Conservation (phyloP, 2,113 vertebrate genomes). For the Epinephelus moara region DNA sequence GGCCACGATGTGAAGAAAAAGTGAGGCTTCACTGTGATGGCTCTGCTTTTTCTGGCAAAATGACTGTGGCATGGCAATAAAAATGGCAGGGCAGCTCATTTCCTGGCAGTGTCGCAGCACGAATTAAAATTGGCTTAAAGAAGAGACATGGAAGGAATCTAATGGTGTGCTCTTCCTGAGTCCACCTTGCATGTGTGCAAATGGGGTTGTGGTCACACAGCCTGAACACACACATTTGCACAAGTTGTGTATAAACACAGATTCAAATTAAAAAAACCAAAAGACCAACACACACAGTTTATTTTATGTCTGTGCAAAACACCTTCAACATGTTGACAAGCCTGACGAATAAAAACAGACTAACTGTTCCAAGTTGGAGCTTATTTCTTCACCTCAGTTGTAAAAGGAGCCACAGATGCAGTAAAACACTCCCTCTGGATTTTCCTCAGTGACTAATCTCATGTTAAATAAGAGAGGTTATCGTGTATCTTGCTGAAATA, state of each 20-base stretch:
- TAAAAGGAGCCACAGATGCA: neutral
- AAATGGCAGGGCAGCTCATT: constrained; percentile 39
- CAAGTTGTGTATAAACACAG: neutral
- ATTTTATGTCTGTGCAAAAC: neutral
- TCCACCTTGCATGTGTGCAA: constrained; percentile 24
- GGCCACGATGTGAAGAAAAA: constrained; percentile 47
- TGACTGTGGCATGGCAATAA: constrained; percentile 40
- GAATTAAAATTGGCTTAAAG: constrained; percentile 53
- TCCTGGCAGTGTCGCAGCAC: constrained; percentile 57
- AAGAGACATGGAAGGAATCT: constrained; percentile 46
- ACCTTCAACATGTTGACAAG: neutral
- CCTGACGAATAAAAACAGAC: neutral
- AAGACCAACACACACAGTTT: neutral
- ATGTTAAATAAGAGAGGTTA: neutral
- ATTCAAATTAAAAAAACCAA: neutral
- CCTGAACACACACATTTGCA: constrained; percentile 31
- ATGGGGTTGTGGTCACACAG: constrained; percentile 5
- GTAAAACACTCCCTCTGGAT: neutral
- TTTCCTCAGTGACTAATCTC: neutral
- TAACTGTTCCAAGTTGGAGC: neutral
- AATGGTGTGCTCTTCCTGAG: constrained; percentile 28
- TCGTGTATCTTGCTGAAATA: neutral
- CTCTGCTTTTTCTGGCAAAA: constrained; percentile 52
- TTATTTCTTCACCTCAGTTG: neutral
- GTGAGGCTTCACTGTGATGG: constrained; percentile 32